Conservation (phyloP, 2,113 vertebrate species). For the Dunckerocampus dactyliophorus region DNA sequence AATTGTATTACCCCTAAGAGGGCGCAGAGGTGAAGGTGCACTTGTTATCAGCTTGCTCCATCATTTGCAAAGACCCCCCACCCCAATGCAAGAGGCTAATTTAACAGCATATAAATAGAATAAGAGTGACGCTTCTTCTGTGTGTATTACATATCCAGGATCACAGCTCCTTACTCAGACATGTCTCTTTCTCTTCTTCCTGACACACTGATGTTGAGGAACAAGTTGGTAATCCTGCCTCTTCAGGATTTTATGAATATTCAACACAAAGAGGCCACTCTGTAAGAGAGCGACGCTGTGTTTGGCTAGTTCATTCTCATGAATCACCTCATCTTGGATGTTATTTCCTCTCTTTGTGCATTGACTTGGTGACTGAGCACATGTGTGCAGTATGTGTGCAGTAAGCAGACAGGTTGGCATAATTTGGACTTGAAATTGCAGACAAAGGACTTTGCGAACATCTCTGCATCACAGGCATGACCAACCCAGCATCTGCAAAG, state of each 20-base stretch:
- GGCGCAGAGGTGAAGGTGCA: slow-evolving; percentile 1
- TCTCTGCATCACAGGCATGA: not conserved
- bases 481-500: not conserved
- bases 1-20: no score
- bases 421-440: not conserved
- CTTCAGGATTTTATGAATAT: not conserved
- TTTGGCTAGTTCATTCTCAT: not conserved
- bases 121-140: slow-evolving; percentile 14
- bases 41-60: slow-evolving; percentile 1
- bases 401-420: not conserved
- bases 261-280: not conserved
- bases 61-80: not conserved
- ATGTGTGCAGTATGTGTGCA: not conserved
- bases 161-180: slow-evolving; percentile 13
- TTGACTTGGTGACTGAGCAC: not conserved
- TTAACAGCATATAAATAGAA: slow-evolving; percentile 27
- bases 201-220: no score
- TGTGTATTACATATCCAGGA: slow-evolving; percentile 17
- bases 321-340: not conserved
- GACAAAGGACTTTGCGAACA: not conserved
- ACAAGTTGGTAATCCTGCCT: not conserved
- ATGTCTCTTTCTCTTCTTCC: slow-evolving; percentile 9
- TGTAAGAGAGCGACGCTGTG: not conserved
- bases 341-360: not conserved
- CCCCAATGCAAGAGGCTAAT: not conserved